Evolutionary conservation across 1,140 invertebrate species (phyloP).

Genomic region (Hylyphantes graminicola): DNA sequence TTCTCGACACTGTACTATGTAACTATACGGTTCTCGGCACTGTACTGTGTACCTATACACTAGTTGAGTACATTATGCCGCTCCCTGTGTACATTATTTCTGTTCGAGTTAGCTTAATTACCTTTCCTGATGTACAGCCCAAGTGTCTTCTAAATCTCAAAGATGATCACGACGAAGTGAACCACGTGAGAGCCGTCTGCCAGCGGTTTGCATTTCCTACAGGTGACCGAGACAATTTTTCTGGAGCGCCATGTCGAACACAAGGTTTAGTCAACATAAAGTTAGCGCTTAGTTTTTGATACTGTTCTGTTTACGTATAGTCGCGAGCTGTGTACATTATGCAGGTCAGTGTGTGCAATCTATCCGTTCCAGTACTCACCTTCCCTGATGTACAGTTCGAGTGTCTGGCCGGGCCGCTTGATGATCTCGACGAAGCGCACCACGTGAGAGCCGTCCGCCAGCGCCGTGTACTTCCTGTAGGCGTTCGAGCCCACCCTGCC

Average conservation of each 20-base stretch:
- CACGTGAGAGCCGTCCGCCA: conserved; percentile 65
- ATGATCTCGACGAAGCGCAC: conserved; percentile 98
- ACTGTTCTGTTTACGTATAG: too few species aligned
- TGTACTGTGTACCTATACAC: too few species aligned
- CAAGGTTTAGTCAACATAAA: conserved; percentile 89
- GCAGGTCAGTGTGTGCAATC: too few species aligned
- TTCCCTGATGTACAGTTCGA: conserved; percentile 97
- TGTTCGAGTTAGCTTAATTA: too few species aligned
- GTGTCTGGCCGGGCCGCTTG: conserved; percentile 97
- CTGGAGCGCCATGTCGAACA: conserved; percentile 84
- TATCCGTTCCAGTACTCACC: too few species aligned
- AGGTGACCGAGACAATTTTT: conserved; percentile 82
- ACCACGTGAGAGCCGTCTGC: conserved; percentile 71
- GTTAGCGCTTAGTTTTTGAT: too few species aligned
- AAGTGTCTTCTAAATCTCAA: conserved; percentile 96
- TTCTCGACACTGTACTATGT: conserved; percentile 90
- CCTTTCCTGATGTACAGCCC: conserved; percentile 95
- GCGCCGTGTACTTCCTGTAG: conserved; percentile 57
- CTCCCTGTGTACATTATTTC: too few species aligned
- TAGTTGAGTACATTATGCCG: too few species aligned
- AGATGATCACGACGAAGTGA: conserved; percentile 98
- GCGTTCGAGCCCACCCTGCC: conserved; percentile 83
- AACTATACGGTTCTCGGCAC: too few species aligned
- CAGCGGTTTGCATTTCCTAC: conserved; percentile 55
- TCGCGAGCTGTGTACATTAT: too few species aligned